A percentile compares a stretch with the other conserved stretches of the same genome.
phyloP scores from a whole-genome alignment of 2,113 vertebrate species.

The Trochalopteron elliotii region DNA sequence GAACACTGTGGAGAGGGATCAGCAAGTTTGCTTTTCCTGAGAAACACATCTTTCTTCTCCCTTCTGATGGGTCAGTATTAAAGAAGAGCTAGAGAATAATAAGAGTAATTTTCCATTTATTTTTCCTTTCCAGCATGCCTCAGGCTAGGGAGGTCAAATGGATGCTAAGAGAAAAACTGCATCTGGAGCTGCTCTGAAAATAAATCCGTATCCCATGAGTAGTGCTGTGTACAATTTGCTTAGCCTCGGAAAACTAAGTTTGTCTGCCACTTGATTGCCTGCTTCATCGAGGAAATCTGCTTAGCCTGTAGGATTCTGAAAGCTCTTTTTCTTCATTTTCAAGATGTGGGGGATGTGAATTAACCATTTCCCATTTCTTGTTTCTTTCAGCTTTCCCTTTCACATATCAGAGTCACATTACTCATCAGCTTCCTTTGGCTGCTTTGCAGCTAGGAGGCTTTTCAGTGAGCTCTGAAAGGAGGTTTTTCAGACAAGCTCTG shows the following conservation, averaged over 20 bases:
- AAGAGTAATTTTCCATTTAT: conserved; percentile 23
- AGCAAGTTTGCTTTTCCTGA: conserved; percentile 28
- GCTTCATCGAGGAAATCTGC: conserved; percentile 34
- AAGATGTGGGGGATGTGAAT: background rate
- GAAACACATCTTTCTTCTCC: background rate
- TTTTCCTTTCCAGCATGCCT: conserved; percentile 5
- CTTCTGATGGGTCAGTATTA: background rate
- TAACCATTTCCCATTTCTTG: conserved; percentile 23
- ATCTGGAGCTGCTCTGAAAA: conserved; percentile 39
- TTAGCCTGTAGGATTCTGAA: background rate
- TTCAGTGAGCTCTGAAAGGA: background rate
- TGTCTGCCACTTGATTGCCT: conserved; percentile 31
- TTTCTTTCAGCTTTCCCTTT: conserved; percentile 46
- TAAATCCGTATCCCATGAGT: conserved; percentile 5
- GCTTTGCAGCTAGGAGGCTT: background rate
- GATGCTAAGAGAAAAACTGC: conserved; percentile 6
- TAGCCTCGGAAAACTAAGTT: conserved; percentile 16
- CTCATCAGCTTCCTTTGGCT: conserved; percentile 20
- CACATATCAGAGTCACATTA: background rate
- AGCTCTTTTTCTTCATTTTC: background rate
- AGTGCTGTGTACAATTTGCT: conserved; percentile 24
- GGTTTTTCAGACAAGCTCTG: background rate
- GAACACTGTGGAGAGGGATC: background rate
- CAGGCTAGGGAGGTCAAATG: conserved; percentile 21
- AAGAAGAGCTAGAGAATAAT: conserved; percentile 36